A percentile compares a stretch with the other conserved stretches of the same genome.
phyloP scores from a whole-genome alignment of 2,888 invertebrate genomes.

The Agrilus biguttatus region DNA sequence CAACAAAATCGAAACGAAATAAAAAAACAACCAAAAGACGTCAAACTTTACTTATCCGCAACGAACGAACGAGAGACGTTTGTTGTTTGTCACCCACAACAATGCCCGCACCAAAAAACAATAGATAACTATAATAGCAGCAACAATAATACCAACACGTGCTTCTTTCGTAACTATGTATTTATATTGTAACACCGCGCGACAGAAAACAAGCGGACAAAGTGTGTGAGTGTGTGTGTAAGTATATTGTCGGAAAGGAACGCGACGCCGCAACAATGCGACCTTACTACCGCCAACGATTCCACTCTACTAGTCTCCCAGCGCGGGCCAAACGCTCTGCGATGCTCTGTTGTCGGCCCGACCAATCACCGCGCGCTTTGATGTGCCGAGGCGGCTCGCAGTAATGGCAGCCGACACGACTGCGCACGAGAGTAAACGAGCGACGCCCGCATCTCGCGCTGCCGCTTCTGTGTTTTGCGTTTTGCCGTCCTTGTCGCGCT shows the following conservation, averaged over 20 bases:
- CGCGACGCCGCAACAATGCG: slow-evolving; percentile 2
- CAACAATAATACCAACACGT: no score
- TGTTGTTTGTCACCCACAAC: no score
- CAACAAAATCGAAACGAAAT: slow-evolving; percentile 7
- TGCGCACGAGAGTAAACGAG: slow-evolving; percentile 39
- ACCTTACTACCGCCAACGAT: slow-evolving; percentile 37
- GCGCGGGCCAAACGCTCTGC: slow-evolving; percentile 16
- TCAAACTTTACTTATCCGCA: neutral
- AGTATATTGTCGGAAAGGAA: no score
- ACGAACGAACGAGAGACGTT: no score
- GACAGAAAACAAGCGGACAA: no score
- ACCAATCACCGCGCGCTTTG: slow-evolving; percentile 30
- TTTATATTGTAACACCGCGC: no score
- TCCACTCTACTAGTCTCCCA: slow-evolving; percentile 16
- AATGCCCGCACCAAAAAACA: no score
- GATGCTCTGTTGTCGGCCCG: slow-evolving; percentile 29
- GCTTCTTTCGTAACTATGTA: no score
- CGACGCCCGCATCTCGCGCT: slow-evolving; percentile 11
- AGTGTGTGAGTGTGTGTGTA: no score
- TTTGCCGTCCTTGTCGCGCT: slow-evolving; percentile 1
- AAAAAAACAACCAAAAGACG: slow-evolving; percentile 3
- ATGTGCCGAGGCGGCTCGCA: slow-evolving; percentile 32
- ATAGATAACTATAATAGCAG: no score
- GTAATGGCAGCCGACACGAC: slow-evolving; percentile 47
- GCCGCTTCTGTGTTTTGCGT: slow-evolving; percentile 6